Evolutionary conservation across 2,113 vertebrate species (phyloP).

Genomic region (Neotragus pygmaeus): DNA sequence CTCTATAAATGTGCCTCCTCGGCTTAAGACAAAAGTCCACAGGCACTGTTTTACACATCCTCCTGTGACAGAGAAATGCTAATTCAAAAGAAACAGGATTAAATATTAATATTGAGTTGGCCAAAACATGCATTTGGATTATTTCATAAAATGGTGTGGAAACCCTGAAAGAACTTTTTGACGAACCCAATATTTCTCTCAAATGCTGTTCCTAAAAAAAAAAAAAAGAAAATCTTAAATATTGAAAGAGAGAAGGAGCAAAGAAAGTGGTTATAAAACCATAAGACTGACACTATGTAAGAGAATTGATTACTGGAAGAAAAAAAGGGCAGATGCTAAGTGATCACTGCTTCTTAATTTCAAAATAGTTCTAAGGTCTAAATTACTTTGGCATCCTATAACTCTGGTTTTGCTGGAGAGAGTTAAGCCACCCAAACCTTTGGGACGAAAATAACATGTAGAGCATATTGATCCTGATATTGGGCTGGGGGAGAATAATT

Average conservation of each 20-base stretch:
- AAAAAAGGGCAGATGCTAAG: background rate
- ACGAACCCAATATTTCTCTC: background rate
- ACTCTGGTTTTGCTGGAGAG: background rate
- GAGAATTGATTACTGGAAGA: background rate
- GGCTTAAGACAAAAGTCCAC: background rate
- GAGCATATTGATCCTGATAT: slow-evolving; percentile 17
- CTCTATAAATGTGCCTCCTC: background rate
- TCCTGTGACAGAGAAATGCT: background rate
- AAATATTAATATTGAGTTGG: background rate
- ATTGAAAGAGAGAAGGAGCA: slow-evolving; percentile 4
- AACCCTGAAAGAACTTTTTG: background rate
- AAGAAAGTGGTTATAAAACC: background rate
- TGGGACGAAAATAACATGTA: background rate
- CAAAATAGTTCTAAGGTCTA: background rate
- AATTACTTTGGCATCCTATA: background rate
- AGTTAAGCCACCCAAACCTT: slow-evolving; percentile 12
- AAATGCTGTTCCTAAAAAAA: background rate
- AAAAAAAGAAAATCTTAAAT: background rate
- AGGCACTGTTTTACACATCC: background rate
- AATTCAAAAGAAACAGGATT: slow-evolving; percentile 12
- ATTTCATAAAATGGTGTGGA: background rate
- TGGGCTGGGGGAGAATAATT: slow-evolving; percentile 13
- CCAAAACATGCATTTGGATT: background rate
- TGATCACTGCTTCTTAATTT: background rate
- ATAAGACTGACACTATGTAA: background rate